Evolutionary conservation across 2,888 invertebrate genomes (phyloP).

Genomic region (Drosophila mayaguana): DNA sequence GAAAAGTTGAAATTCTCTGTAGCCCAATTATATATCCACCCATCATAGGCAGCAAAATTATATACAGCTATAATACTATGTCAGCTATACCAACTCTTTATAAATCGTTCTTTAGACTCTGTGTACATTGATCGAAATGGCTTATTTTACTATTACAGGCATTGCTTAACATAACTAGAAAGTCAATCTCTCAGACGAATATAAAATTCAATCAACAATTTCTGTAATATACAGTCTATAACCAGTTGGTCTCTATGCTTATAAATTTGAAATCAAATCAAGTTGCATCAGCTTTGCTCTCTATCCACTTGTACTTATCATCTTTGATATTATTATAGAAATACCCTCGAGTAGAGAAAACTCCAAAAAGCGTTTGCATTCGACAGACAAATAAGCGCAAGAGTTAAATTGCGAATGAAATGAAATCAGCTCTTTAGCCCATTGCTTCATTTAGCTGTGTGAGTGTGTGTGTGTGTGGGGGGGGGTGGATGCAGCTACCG

Average conservation of each 20-base stretch:
- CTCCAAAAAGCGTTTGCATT: slow-evolving; percentile 28
- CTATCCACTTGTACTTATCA: neutral
- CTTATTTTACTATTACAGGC: too few relatives aligned
- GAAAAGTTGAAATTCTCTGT: too few relatives aligned
- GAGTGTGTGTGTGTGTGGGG: neutral
- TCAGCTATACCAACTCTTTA: too few relatives aligned
- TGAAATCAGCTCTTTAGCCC: slow-evolving; percentile 68
- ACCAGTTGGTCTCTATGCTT: neutral
- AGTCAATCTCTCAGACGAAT: too few relatives aligned
- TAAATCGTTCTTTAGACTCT: too few relatives aligned
- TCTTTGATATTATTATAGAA: slow-evolving; percentile 1
- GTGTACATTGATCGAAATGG: too few relatives aligned
- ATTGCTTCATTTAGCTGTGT: slow-evolving; percentile 45
- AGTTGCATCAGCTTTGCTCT: neutral
- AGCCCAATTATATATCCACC: too few relatives aligned
- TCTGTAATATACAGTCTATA: neutral
- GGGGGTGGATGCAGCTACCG: slow-evolving; percentile 1
- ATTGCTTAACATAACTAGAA: too few relatives aligned
- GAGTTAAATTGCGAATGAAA: slow-evolving; percentile 73
- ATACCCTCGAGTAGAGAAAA: slow-evolving; percentile 1
- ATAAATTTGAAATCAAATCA: neutral
- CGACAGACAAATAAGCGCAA: slow-evolving; percentile 60
- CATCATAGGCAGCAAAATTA: too few relatives aligned
- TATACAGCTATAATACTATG: too few relatives aligned
- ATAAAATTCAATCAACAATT: neutral